These are phyloP conservation scores for Drymodes brunneopygia DNA, from an alignment of 2,113 vertebrate genomes.

Conservation along the genomic window DNA sequence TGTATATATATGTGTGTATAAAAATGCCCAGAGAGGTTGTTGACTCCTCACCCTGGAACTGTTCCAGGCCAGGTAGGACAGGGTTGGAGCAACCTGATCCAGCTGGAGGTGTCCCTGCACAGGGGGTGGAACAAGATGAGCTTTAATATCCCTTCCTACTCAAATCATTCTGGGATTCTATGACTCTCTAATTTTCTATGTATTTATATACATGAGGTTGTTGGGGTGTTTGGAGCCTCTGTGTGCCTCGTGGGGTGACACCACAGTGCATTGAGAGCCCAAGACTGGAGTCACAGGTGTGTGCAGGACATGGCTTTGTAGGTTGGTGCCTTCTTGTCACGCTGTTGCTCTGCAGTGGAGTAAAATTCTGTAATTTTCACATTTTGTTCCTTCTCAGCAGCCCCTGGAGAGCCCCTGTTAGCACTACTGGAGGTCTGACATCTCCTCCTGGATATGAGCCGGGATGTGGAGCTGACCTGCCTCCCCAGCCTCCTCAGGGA, in stretches of 20 bases:
- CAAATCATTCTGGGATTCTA: not conserved
- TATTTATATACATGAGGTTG: fast-evolving
- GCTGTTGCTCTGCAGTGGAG: not conserved
- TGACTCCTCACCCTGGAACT: not conserved
- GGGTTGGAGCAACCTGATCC: not conserved
- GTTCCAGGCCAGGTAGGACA: too few species aligned
- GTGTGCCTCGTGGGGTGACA: fast-evolving
- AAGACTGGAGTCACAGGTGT: not conserved
- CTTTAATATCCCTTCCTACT: not conserved
- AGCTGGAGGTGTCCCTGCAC: not conserved
- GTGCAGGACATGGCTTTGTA: not conserved
- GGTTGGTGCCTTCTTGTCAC: fast-evolving
- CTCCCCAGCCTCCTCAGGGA: not conserved
- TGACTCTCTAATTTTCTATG: not conserved
- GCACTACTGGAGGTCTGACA: not conserved
- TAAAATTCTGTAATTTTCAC: fast-evolving
- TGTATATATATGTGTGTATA: fast-evolving
- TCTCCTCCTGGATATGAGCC: fast-evolving
- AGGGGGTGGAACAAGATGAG: fast-evolving
- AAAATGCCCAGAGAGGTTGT: not conserved
- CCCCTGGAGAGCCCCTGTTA: not conserved
- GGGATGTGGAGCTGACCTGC: not conserved
- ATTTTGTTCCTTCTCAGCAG: not conserved
- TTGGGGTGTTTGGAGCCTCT: not conserved
- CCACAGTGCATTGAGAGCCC: fast-evolving